Evolutionary conservation across 2,888 invertebrate species (phyloP), one percentile per base, ranked within the genome.

Genomic region (Corythucha ciliata): DNA sequence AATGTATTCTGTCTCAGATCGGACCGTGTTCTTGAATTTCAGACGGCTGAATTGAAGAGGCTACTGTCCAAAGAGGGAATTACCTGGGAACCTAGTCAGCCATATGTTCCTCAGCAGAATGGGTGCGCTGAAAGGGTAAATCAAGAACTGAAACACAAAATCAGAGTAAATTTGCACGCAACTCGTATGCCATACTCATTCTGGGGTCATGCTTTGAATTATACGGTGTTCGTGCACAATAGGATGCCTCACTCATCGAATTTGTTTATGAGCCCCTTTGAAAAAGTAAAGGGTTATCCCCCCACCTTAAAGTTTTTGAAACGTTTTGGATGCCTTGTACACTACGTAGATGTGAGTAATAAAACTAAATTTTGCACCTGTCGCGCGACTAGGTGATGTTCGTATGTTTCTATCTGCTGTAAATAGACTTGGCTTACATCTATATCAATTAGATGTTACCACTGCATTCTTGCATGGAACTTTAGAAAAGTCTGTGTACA

Each of bases 391-490:
- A 14, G 16, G 25, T 12, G 24, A 41, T 24, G 41, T 41, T 12
- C 12, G 41, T 14, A 24, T 41, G n/a, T 41, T 41, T 18, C 12
- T 41, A 24, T 16, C 8, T 34, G 34, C 14, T 34, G 10, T 34
- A 4, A 34, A 4, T 16, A 4, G 14, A 18, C 18, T 34, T 18
- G n/a, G n/a, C n/a, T n/a, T n/a, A n/a, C n/a, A 29, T 29, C 39
- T 42, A 4, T n/a, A 42, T 18, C 41, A 48, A 20, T 36, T 48
- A 21, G 48, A 48, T 20, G 42, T 42, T 14, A 26, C 42, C 16
- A 42, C 41, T 26, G 48, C 48, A 4, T 41, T 41, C n/a, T 7
- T 48, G 16, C 40, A 48, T 32, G 48, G 48, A 20, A 26, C 25
- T 27, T 26, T 48, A 22, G 48, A 48, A 29, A 40, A 41, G 14